Conservation (phyloP, 2,113 vertebrate species). For the Cephalopholis sonnerati region DNA sequence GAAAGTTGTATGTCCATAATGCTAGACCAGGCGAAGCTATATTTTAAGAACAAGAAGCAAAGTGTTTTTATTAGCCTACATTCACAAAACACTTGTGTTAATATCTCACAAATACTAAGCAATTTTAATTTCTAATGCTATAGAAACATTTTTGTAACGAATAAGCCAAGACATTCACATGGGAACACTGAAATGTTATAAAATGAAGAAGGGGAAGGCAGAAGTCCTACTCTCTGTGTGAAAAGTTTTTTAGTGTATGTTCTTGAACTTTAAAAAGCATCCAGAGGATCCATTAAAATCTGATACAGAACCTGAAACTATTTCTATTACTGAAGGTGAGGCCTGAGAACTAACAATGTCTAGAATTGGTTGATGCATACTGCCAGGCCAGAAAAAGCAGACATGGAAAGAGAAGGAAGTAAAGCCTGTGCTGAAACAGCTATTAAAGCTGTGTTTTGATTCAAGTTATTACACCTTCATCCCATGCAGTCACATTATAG, state of each 20-base stretch:
- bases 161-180: conserved; percentile 9
- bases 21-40: conserved; percentile 14
- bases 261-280: background rate
- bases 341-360: background rate
- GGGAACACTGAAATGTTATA: conserved; percentile 1
- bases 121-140: conserved; percentile 1
- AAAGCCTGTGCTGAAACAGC: background rate
- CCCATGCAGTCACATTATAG: background rate
- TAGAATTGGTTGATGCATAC: background rate
- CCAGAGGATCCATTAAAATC: background rate
- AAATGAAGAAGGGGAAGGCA: conserved; percentile 9
- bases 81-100: conserved; percentile 29
- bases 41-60: conserved; percentile 22
- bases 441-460: conserved; percentile 10
- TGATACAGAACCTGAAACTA: background rate
- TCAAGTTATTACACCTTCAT: background rate
- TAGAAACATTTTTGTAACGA: background rate
- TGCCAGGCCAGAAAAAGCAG: background rate
- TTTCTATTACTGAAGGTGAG: conserved; percentile 17
- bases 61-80: conserved; percentile 13
- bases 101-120: conserved; percentile 24
- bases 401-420: background rate
- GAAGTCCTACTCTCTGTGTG: conserved; percentile 21
- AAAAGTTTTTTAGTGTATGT: background rate
- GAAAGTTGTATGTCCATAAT: conserved; percentile 57